Evolutionary conservation across 2,888 invertebrate genomes (phyloP).

Genomic region (Embidobia sp.): DNA sequence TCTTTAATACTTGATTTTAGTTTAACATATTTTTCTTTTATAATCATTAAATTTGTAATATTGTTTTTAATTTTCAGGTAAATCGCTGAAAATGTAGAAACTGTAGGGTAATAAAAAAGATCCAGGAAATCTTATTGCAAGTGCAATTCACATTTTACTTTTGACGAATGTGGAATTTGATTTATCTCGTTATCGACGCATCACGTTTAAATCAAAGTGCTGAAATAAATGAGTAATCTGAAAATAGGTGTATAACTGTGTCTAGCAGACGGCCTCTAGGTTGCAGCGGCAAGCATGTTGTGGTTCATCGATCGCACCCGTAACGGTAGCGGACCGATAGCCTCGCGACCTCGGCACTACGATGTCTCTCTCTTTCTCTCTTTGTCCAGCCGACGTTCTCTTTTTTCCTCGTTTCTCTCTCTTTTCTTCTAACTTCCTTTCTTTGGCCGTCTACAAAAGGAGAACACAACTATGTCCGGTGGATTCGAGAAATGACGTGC

Average conservation of each 20-base stretch:
- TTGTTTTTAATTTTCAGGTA: no score
- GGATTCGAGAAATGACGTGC: constrained; percentile 12
- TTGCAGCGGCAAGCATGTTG: constrained; percentile 38
- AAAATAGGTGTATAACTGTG: constrained; percentile 52
- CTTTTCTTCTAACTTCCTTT: background rate
- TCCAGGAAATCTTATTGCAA: no score
- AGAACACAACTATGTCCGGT: constrained; percentile 41
- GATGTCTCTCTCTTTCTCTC: constrained; percentile 16
- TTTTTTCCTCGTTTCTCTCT: constrained; percentile 10
- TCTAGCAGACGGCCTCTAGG: constrained; percentile 51
- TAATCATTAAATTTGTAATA: no score
- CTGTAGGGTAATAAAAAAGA: no score
- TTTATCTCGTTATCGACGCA: background rate
- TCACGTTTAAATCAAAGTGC: constrained; percentile 6
- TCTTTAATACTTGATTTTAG: no score
- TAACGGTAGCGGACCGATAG: constrained; percentile 60
- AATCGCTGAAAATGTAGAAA: no score
- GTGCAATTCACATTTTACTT: no score
- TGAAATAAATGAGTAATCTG: constrained; percentile 13
- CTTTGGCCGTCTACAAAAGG: constrained; percentile 4
- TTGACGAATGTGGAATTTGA: no score
- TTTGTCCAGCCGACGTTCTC: constrained; percentile 9
- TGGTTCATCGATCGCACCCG: constrained; percentile 60
- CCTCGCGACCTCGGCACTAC: constrained; percentile 44
- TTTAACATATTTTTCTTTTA: no score